Evolutionary conservation across 2,888 invertebrate genomes (phyloP).

Genomic region (Chironomus tentans): DNA sequence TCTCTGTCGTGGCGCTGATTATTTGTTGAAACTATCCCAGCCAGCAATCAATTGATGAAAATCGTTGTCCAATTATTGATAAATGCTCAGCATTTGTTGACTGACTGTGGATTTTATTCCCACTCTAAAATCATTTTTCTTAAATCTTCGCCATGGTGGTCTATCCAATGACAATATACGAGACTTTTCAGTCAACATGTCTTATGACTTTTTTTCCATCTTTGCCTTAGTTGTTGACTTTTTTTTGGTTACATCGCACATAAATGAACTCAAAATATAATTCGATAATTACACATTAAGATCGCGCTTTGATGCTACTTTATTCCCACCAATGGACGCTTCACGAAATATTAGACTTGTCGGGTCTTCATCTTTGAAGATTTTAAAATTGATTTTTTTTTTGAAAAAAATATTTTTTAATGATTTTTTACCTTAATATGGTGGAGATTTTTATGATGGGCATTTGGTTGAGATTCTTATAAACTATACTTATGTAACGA

Average conservation of each 20-base stretch:
- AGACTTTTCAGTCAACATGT: neutral
- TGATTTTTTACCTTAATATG: too few species aligned
- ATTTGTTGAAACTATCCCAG: too few species aligned
- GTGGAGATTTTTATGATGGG: too few species aligned
- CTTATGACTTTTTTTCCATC: conserved; percentile 5
- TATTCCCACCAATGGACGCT: neutral
- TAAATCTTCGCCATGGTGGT: neutral
- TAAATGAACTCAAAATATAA: conserved; percentile 3
- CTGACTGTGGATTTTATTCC: too few species aligned
- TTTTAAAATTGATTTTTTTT: neutral
- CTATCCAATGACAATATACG: neutral
- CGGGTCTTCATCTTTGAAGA: neutral
- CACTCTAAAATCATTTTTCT: neutral
- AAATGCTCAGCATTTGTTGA: too few species aligned
- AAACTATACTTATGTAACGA: too few species aligned
- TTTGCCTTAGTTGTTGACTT: neutral
- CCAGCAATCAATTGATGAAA: too few species aligned
- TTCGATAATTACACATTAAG: conserved; percentile 23
- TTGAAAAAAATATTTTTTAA: too few species aligned
- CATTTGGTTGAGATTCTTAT: too few species aligned
- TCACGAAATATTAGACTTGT: neutral
- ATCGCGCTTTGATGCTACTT: neutral
- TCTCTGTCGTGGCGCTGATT: too few species aligned
- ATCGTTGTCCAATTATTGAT: too few species aligned
- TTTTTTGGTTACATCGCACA: neutral